Percentiles rank a stretch among this genome's conserved stretches.
phyloP scores from a whole-genome alignment of 2,113 vertebrate species.

The Danio rerio region GRCz12tu NC_133193.1:5225501-5226000 shows the following conservation, averaged over 20 bases:
- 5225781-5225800: neutral
- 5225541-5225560: no score
- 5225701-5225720: no score
- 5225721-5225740: neutral
- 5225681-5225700: no score
- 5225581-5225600: no score
- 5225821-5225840: neutral
- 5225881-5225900: constrained; percentile 2
- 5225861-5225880: constrained; percentile 28
- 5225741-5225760: neutral
- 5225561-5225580: no score
- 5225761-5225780: neutral
- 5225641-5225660: no score
- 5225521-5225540: no score
- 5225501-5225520: no score
- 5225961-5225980: constrained; percentile 34
- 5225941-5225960: constrained; percentile 6
- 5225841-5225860: neutral
- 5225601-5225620: no score
- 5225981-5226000: constrained; percentile 6
- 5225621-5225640: no score
- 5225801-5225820: constrained; percentile 12
- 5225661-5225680: no score
- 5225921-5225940: constrained; percentile 6
- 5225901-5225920: constrained; percentile 8